Percentiles rank a stretch among this genome's conserved stretches.
phyloP scores from a whole-genome alignment of 1,140 invertebrate species.

The Leptinotarsa lineolata region DNA sequence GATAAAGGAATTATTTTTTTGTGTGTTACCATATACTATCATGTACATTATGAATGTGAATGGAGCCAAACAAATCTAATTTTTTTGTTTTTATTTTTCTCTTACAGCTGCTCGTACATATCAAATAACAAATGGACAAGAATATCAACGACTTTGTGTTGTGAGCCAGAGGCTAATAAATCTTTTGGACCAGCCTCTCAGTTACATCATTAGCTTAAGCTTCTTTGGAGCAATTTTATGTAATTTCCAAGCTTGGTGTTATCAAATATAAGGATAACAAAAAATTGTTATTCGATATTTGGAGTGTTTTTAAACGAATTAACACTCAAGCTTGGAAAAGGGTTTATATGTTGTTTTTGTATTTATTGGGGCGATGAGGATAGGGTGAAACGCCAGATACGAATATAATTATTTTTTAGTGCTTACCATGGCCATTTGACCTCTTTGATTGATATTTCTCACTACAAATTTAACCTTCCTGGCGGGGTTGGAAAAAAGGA shows the following conservation, averaged over 20 bases:
- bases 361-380: neutral
- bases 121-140: slow-evolving; percentile 35
- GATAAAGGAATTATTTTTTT: neutral
- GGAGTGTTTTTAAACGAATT: neutral
- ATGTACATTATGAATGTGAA: neutral
- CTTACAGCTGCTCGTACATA: slow-evolving; percentile 52
- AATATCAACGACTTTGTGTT: slow-evolving; percentile 5
- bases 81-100: slow-evolving; percentile 52
- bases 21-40: neutral
- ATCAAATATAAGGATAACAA: neutral
- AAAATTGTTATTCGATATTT: neutral
- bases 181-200: neutral
- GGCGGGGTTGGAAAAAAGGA: slow-evolving; percentile 79
- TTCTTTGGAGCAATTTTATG: slow-evolving; percentile 18
- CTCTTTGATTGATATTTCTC: slow-evolving; percentile 94
- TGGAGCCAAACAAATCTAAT: slow-evolving; percentile 47
- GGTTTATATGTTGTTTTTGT: slow-evolving; percentile 9
- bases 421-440: slow-evolving; percentile 98
- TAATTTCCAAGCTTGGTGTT: slow-evolving; percentile 1
- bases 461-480: slow-evolving; percentile 93
- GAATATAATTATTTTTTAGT: slow-evolving; percentile 70
- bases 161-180: neutral
- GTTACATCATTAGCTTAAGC: slow-evolving; percentile 20
- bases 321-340: slow-evolving; percentile 20
- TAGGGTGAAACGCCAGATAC: slow-evolving; percentile 30